Base-by-base conservation (phyloP, 37 sponge, comb jelly and placozoan genomes). In the Aplysina aerophoba region DNA sequence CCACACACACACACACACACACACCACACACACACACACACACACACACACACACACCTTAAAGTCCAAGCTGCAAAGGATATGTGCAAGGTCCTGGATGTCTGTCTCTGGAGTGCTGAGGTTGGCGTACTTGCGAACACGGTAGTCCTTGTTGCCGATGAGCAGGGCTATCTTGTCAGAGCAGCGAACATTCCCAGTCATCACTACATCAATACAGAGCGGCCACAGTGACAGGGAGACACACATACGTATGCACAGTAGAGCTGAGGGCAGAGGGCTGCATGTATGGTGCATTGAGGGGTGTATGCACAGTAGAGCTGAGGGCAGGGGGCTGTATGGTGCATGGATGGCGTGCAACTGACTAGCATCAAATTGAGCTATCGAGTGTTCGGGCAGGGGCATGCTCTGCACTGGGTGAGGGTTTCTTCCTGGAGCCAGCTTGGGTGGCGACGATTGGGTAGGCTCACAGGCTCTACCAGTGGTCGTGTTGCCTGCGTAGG, bases 121-220 rank as follows among this genome's bases (percentile, higher is more conserved):
- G 39, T 79, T 83, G 24, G 44, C 28, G 28, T 94, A 73, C 40
- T 77, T 59, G 1, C 53, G 61, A 20, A 83, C 89, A 6, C 71
- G 75, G 82, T 98, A 98, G 44, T 89, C 55, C 79, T 89, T 95
- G 84, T 98, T 98, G 65, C 99, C 99, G 54, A 98, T 94, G 41
- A 98, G 82, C 38, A 98, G 91, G 25, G 99, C 99, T 55, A 98
- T 94, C 82, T 97, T 97, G 67, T 94, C 97, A 63, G 86, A 87
- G 77, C 97, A 96, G 0, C 75, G 81, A 36, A 83, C 84, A 5
- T 62, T 4, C 4, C 64, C 64, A 62, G 11, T 2, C 4, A 62
- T 2, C 64, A 62, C 64, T 62, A 14, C 64, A 62, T n/a, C n/a
- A n/a, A n/a, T n/a, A n/a, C n/a, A n/a, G n/a, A n/a, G n/a, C n/a